A percentile compares a stretch with the other conserved stretches of the same genome.
Conservation (phyloP, 2,797 vertebrate species). For the Cottoperca gobio region DNA sequence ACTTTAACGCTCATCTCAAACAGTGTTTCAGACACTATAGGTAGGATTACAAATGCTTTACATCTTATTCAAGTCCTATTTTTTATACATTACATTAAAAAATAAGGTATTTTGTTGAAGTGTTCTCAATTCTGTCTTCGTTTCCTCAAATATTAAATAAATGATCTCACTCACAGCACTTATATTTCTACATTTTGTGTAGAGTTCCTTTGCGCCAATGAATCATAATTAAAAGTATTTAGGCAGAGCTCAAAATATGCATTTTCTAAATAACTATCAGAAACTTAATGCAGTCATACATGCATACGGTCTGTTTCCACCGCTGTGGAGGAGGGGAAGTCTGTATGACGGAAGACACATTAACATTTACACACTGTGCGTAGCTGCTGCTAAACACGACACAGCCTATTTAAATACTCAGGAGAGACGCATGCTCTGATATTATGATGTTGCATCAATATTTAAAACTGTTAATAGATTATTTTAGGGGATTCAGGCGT, state of each 20-base stretch:
- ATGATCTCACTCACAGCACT: not conserved
- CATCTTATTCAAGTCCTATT: not conserved
- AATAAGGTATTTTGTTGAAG: not conserved
- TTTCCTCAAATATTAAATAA: not conserved
- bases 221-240: not conserved
- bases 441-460: slow-evolving; percentile 37
- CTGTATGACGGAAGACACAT: not conserved
- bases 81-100: not conserved
- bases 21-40: not conserved
- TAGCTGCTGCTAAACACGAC: slow-evolving; percentile 14
- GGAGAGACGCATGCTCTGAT: slow-evolving; percentile 3
- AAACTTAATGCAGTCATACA: not conserved
- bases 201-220: not conserved
- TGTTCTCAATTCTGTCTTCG: not conserved
- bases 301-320: not conserved
- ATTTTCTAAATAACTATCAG: not conserved
- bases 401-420: not conserved
- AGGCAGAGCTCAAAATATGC: not conserved
- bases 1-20: not conserved
- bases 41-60: not conserved
- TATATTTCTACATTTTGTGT: not conserved
- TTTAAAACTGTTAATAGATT: slow-evolving; percentile 44
- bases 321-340: not conserved
- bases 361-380: not conserved
- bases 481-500: slow-evolving; percentile 7